phyloP scores from a whole-genome alignment of 2,888 invertebrate species.

The Dorcus parallelipipedus region DNA sequence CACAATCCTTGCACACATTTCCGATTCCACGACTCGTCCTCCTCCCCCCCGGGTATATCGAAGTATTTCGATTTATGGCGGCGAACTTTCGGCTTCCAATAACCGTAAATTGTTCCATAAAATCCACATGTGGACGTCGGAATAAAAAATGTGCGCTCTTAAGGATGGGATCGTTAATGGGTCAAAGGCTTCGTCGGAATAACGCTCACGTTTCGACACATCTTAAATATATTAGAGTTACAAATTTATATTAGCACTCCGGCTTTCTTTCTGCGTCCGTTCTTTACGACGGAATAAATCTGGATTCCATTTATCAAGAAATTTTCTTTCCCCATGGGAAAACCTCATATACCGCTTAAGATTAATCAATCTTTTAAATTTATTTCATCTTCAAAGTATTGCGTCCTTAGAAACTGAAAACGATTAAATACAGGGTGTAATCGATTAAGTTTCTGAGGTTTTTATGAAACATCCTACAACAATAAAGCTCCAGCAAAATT shows the following conservation, averaged over 20 bases:
- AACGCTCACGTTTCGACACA: constrained; percentile 10
- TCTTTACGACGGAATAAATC: no score
- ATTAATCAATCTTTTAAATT: no score
- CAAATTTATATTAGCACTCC: constrained; percentile 6
- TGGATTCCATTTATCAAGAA: no score
- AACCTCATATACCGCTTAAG: no score
- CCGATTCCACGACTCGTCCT: constrained; percentile 30
- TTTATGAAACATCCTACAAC: no score
- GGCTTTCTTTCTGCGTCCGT: neutral
- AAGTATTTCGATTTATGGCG: constrained; percentile 41
- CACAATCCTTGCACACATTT: constrained; percentile 24
- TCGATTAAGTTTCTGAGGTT: no score
- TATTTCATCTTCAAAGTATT: no score
- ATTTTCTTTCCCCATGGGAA: no score
- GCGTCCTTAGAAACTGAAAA: no score
- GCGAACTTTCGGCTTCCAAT: constrained; percentile 45
- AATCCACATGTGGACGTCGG: constrained; percentile 43
- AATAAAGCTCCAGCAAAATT: no score
- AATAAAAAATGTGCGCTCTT: constrained; percentile 43
- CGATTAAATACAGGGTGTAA: no score
- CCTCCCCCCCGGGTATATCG: constrained; percentile 21
- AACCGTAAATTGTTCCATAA: constrained; percentile 46
- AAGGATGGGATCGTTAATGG: constrained; percentile 36
- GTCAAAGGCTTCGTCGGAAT: constrained; percentile 20
- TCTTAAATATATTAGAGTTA: constrained; percentile 8